Percentiles rank a stretch among this genome's conserved stretches.
These are phyloP conservation scores for Anthonomus grandis DNA, from an alignment of 1,140 invertebrate species.

Conservation along the genomic window DNA sequence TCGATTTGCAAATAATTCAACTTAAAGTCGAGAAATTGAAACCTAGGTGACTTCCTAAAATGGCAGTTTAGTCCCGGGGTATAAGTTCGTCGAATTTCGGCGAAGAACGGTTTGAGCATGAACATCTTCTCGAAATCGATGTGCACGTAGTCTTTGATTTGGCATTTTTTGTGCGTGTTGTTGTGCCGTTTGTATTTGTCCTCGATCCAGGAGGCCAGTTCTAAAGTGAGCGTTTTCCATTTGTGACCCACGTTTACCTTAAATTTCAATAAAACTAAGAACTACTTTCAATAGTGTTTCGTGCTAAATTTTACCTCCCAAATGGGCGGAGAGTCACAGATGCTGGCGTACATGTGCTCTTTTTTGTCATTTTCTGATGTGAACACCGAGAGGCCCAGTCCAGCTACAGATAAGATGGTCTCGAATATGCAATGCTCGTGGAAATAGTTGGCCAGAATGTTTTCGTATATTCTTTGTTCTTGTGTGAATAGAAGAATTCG, in stretches of 20 bases:
- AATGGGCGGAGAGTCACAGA: constrained; percentile 65
- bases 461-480: constrained; percentile 69
- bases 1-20: constrained; percentile 68
- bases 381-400: constrained; percentile 66
- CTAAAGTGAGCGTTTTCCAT: constrained; percentile 74
- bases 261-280: background rate
- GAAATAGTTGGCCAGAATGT: constrained; percentile 66
- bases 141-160: constrained; percentile 73
- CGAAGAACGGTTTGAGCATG: constrained; percentile 84
- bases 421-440: constrained; percentile 68
- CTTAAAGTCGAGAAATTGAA: constrained; percentile 66
- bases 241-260: constrained; percentile 68
- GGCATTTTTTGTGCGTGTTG: constrained; percentile 62
- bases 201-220: constrained; percentile 77
- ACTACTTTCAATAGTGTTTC: background rate
- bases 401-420: constrained; percentile 66
- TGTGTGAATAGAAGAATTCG: constrained; percentile 77
- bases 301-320: constrained; percentile 59
- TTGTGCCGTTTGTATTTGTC: constrained; percentile 62
- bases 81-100: constrained; percentile 69
- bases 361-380: constrained; percentile 44
- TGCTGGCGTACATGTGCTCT: constrained; percentile 51
- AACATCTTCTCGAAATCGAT: constrained; percentile 82
- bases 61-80: constrained; percentile 75
- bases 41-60: constrained; percentile 64